Percentiles rank a stretch among this genome's conserved stretches.
phyloP scores from a whole-genome alignment of 1,140 invertebrate genomes.

The Orius insidiosus region DNA sequence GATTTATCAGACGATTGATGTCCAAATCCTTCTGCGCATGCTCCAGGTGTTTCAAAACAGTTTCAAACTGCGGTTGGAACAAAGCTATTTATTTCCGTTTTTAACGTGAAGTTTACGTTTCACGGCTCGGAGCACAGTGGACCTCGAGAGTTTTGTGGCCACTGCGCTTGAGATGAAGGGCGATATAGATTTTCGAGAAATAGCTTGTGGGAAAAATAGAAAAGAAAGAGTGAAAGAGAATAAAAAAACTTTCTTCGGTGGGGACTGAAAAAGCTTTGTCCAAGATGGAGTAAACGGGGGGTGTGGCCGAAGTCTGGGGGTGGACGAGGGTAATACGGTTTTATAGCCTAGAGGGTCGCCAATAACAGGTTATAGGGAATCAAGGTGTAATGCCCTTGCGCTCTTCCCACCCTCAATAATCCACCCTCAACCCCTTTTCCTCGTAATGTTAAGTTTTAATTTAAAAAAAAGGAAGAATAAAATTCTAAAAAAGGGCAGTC shows the following conservation, averaged over 20 bases:
- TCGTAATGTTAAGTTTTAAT: background rate
- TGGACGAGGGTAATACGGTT: constrained; percentile 2
- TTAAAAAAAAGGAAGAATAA: too few relatives aligned
- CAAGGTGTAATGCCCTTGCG: constrained; percentile 4
- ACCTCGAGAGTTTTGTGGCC: too few relatives aligned
- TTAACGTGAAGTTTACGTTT: too few relatives aligned
- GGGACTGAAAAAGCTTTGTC: constrained; percentile 5
- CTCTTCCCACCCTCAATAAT: constrained; percentile 1
- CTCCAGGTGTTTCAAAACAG: too few relatives aligned
- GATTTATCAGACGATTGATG: too few relatives aligned
- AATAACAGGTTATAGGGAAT: constrained; percentile 7
- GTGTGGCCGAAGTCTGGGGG: background rate
- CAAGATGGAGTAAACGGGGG: constrained; percentile 7
- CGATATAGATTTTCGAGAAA: background rate
- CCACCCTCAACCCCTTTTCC: background rate
- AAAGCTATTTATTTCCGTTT: too few relatives aligned
- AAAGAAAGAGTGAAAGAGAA: background rate
- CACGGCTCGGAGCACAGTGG: too few relatives aligned
- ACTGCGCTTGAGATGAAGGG: too few relatives aligned
- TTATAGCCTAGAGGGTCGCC: constrained; percentile 1
- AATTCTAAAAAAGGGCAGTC: too few relatives aligned
- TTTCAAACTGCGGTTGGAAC: too few relatives aligned
- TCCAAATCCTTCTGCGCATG: too few relatives aligned
- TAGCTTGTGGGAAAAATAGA: background rate
- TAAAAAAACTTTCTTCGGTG: background rate